Conservation (phyloP, 2,888 invertebrate species). For the Eucriotettix oculatus region DNA sequence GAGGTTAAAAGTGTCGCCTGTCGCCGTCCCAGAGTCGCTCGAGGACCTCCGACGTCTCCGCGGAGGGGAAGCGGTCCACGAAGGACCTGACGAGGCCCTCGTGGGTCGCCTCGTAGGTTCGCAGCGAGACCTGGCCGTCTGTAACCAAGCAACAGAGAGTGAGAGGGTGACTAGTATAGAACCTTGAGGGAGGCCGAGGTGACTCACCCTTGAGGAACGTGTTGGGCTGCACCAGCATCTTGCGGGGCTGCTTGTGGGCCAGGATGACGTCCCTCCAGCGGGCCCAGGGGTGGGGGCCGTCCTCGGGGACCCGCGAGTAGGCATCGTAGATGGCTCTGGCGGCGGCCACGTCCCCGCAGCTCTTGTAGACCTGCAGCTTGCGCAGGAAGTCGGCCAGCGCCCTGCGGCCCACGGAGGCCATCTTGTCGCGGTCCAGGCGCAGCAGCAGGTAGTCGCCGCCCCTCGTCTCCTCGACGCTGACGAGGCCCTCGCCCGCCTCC, state of each 20-base stretch:
- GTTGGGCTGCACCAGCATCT: constrained; percentile 82
- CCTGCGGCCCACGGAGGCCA: constrained; percentile 65
- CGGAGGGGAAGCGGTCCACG: constrained; percentile 59
- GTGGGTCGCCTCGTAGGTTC: constrained; percentile 56
- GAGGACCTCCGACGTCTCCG: constrained; percentile 18
- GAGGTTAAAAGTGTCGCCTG: too few relatives aligned
- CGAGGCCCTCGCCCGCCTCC: constrained; percentile 69
- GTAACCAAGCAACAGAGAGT: constrained; percentile 11
- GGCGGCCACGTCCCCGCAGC: constrained; percentile 61
- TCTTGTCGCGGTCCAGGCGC: constrained; percentile 57
- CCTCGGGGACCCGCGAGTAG: constrained; percentile 61
- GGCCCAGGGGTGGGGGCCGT: constrained; percentile 52
- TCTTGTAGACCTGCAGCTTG: constrained; percentile 81
- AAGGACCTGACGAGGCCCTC: constrained; percentile 72
- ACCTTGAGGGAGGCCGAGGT: background rate
- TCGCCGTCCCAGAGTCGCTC: too few relatives aligned
- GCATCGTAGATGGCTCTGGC: constrained; percentile 62
- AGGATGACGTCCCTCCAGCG: constrained; percentile 77
- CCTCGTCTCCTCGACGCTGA: constrained; percentile 55
- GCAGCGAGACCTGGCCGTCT: constrained; percentile 40
- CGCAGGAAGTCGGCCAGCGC: constrained; percentile 73
- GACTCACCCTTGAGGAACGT: constrained; percentile 39
- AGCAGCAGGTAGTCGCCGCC: constrained; percentile 68
- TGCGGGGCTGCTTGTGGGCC: constrained; percentile 76
- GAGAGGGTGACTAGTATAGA: background rate